Conservation (phyloP, 1,140 invertebrate species). For the Stenopsyche tienmushanensis region DNA sequence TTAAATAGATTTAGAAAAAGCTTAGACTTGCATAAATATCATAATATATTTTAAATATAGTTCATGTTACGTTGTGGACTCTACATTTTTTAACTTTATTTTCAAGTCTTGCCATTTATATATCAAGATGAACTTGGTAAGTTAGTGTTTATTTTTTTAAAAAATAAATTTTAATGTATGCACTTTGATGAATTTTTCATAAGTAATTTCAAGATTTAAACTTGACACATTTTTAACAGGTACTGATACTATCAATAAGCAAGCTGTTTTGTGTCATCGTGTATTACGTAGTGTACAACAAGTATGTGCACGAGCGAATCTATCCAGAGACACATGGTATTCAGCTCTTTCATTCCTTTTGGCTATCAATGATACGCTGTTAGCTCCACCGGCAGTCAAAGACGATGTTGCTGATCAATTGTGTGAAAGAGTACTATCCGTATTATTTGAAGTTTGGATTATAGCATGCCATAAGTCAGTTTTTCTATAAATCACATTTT, state of each 20-base stretch:
- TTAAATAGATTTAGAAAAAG: neutral
- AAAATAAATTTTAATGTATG: neutral
- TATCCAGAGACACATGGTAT: conserved; percentile 90
- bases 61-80: conserved; percentile 1
- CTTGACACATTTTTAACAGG: conserved; percentile 57
- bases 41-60: neutral
- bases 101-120: conserved; percentile 83
- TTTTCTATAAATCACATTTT: neutral
- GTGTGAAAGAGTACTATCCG: conserved; percentile 89
- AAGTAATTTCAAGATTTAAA: no score
- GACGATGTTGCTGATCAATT: conserved; percentile 94
- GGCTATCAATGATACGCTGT: conserved; percentile 87
- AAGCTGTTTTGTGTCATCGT: conserved; percentile 93
- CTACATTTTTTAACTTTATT: conserved; percentile 45
- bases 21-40: neutral
- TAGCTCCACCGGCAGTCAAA: conserved; percentile 88
- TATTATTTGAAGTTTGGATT: conserved; percentile 94
- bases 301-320: conserved; percentile 77
- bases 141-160: conserved; percentile 40
- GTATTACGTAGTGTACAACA: conserved; percentile 87
- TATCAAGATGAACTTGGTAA: conserved; percentile 85
- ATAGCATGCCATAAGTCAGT: conserved; percentile 72
- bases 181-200: no score
- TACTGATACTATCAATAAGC: conserved; percentile 85
- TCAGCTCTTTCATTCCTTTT: conserved; percentile 85